phyloP scores from a whole-genome alignment of 2,797 vertebrate species.

The Acanthurus leucopareius region DNA sequence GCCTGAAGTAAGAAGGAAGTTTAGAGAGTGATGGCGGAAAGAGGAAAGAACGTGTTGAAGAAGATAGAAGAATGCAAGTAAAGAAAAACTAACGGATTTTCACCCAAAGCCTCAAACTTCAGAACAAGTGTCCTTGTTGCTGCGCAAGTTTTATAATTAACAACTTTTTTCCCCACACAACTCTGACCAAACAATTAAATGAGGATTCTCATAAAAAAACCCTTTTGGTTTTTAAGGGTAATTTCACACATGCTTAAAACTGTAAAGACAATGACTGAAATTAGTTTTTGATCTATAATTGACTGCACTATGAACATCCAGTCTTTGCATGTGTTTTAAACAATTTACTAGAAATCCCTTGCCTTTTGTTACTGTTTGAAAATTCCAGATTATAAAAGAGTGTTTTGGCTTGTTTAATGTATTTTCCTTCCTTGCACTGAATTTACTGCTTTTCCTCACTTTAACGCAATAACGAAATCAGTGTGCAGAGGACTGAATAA shows the following conservation, averaged over 20 bases:
- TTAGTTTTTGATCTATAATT: not conserved
- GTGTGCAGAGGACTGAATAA: not conserved
- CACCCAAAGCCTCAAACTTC: conserved; percentile 30
- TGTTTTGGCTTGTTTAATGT: not conserved
- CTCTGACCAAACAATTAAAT: conserved; percentile 20
- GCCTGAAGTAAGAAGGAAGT: not conserved
- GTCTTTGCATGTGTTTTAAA: not conserved
- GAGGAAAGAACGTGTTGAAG: conserved; percentile 11
- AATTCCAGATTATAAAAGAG: not conserved
- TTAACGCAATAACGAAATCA: not conserved
- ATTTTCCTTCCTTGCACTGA: not conserved
- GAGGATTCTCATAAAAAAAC: conserved; percentile 17
- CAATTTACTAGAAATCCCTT: not conserved
- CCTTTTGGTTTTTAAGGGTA: not conserved
- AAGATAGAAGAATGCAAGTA: conserved; percentile 16
- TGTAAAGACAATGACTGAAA: not conserved
- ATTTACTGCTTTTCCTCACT: not conserved
- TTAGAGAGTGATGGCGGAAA: conserved; percentile 19
- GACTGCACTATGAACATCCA: no score
- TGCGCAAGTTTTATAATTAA: conserved; percentile 19
- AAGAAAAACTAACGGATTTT: conserved; percentile 23
- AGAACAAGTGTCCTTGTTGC: not conserved
- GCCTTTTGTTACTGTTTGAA: not conserved
- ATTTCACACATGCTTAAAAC: conserved; percentile 4
- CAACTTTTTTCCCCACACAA: not conserved